Base-by-base conservation (phyloP, 2,888 invertebrate genomes). In the Cephus pygmeus region DNA sequence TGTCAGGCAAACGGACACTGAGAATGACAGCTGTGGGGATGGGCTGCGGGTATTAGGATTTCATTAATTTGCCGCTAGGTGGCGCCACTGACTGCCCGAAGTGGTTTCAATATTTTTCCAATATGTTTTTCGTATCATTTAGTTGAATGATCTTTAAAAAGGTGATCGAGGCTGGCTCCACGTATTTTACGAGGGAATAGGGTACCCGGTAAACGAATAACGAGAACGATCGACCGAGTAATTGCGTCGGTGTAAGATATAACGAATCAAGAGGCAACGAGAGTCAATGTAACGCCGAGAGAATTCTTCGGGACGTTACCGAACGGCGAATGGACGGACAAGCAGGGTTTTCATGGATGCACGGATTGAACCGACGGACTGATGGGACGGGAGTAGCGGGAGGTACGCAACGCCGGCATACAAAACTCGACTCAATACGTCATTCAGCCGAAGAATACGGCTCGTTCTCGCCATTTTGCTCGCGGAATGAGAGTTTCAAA, bases 391-490 rank as follows among this genome's bases (percentile, higher is more conserved):
- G 88, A 89, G 88, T 87, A 88, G 85, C 83, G 83, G 82, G 82
- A 85, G 86, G 83, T 86, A 85, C 86, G 83, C 84, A 86, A 86
- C 85, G 56, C 9, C 56, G 87, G 87, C 88, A 90, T 90, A 90
- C 90, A 90, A 91, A 90, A 90, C 90, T 90, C 90, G 88, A 56
- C 89, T 91, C 91, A 90, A 91, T 91, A 90, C 91, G 90, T 91
- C 91, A 91, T 91, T 91, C 91, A 90, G 85, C 85, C 86, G 86
- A 90, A 90, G 90, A 91, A 91, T 90, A 91, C 90, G 84, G 88
- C 88, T 91, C 90, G 90, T 90, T 90, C 89, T 90, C 90, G 88
- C 89, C 89, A 90, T 89, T 90, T 88, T 89, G 86, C 88, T 89
- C 85, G 87, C 87, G 88, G 91, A 91, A 91, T 91, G 89, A 90